phyloP scores from a whole-genome alignment of 2,888 invertebrate species.

The Drosophila flavopinicola region DNA sequence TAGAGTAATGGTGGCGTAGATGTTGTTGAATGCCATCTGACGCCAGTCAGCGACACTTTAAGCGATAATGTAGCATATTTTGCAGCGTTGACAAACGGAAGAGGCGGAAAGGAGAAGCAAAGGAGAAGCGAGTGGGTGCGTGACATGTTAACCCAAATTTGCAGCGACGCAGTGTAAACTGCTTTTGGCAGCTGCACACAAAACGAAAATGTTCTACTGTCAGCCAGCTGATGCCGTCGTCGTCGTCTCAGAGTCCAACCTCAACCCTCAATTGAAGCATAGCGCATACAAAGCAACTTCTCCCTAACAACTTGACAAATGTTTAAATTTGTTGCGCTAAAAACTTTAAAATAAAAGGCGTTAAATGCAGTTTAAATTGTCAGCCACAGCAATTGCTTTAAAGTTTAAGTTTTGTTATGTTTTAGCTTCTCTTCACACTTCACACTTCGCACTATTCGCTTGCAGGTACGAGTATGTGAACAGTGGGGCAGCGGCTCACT shows the following conservation, averaged over 20 bases:
- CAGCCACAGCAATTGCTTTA: conserved; percentile 39
- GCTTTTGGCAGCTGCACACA: conserved; percentile 73
- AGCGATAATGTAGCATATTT: conserved; percentile 71
- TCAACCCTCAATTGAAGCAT: conserved; percentile 24
- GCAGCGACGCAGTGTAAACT: conserved; percentile 63
- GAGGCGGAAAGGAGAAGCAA: background rate
- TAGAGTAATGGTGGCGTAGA: background rate
- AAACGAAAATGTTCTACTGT: conserved; percentile 71
- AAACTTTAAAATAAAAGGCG: conserved; percentile 29
- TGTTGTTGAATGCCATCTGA: conserved; percentile 57
- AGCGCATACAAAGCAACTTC: conserved; percentile 32
- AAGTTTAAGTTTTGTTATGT: conserved; percentile 8
- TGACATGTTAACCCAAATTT: conserved; percentile 82
- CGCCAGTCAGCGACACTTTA: conserved; percentile 63
- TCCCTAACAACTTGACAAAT: conserved; percentile 45
- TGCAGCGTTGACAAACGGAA: conserved; percentile 15
- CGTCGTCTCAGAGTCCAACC: conserved; percentile 23
- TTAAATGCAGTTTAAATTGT: conserved; percentile 54
- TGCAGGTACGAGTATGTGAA: conserved; percentile 9
- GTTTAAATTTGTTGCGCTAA: conserved; percentile 36
- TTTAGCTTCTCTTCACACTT: background rate
- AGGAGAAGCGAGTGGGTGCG: conserved; percentile 56
- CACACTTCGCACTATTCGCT: background rate
- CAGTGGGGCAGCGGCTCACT: background rate
- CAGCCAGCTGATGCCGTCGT: conserved; percentile 61